phyloP scores from a whole-genome alignment of 2,113 vertebrate genomes.

The Podocnemis expansa region DNA sequence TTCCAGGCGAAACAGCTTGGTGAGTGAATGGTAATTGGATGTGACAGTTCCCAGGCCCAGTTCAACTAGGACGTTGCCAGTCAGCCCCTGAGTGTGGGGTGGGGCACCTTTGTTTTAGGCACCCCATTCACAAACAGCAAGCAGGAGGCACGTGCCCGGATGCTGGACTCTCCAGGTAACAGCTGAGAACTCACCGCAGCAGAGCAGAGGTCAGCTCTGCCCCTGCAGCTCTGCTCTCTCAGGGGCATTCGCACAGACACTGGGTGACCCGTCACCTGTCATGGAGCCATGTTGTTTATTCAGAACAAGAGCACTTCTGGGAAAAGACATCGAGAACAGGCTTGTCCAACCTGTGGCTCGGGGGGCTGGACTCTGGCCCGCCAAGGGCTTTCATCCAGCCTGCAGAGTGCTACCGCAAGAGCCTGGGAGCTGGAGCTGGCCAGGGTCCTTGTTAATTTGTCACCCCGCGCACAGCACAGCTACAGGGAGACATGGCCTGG shows the following conservation, averaged over 20 bases:
- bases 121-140: neutral
- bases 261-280: neutral
- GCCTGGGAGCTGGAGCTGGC: no score
- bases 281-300: neutral
- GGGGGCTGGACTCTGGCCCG: no score
- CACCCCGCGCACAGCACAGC: no score
- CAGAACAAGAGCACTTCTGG: neutral
- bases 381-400: no score
- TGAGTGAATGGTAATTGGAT: neutral
- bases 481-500: no score
- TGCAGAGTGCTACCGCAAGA: no score
- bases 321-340: no score
- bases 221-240: neutral
- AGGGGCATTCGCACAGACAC: no score
- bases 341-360: no score
- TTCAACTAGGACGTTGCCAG: neutral
- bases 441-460: no score
- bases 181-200: neutral
- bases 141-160: neutral
- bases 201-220: no score
- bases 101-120: neutral
- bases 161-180: neutral
- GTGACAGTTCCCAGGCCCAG: neutral
- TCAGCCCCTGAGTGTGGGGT: neutral
- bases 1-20: neutral